These are phyloP conservation scores for Triops longicaudatus DNA, from an alignment of 1,140 invertebrate genomes.

Conservation along the genomic window DNA sequence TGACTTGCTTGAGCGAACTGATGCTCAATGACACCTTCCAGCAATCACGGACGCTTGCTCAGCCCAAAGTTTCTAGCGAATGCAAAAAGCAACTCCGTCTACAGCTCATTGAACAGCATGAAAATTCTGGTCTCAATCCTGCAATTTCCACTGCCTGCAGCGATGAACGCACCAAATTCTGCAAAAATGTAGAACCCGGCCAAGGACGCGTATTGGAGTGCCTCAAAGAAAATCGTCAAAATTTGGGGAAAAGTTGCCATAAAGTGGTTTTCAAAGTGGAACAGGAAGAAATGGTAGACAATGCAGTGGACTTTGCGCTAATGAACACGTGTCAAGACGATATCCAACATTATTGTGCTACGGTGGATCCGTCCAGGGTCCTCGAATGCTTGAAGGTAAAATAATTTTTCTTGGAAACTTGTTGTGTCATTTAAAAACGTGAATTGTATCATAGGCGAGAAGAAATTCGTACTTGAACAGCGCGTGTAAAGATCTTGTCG, in stretches of 20 bases:
- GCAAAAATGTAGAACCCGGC: conserved; percentile 60
- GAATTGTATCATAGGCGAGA: conserved; percentile 52
- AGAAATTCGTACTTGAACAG: conserved; percentile 55
- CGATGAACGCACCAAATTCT: conserved; percentile 66
- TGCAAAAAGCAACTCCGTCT: conserved; percentile 75
- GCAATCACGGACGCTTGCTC: conserved; percentile 35
- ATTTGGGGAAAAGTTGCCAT: conserved; percentile 60
- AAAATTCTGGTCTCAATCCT: conserved; percentile 76
- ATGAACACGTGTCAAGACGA: conserved; percentile 72
- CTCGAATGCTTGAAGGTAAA: conserved; percentile 49
- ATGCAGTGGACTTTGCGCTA: conserved; percentile 73
- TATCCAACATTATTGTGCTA: conserved; percentile 69
- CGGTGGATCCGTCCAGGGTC: conserved; percentile 55
- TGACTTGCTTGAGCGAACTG: conserved; percentile 81
- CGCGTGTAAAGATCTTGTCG: conserved; percentile 74
- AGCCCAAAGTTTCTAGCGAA: conserved; percentile 67
- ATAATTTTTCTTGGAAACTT: conserved; percentile 22
- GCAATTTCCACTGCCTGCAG: conserved; percentile 62
- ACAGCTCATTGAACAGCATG: conserved; percentile 79
- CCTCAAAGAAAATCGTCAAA: conserved; percentile 59
- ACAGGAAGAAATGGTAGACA: conserved; percentile 74
- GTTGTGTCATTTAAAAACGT: conserved; percentile 26
- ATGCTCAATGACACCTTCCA: conserved; percentile 70
- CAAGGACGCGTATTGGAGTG: conserved; percentile 81
- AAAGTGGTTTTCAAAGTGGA: conserved; percentile 72